Evolutionary conservation across 2,888 invertebrate species (phyloP), one percentile per base, ranked within the genome.

Genomic region (Caenorhabditis virilis): DNA sequence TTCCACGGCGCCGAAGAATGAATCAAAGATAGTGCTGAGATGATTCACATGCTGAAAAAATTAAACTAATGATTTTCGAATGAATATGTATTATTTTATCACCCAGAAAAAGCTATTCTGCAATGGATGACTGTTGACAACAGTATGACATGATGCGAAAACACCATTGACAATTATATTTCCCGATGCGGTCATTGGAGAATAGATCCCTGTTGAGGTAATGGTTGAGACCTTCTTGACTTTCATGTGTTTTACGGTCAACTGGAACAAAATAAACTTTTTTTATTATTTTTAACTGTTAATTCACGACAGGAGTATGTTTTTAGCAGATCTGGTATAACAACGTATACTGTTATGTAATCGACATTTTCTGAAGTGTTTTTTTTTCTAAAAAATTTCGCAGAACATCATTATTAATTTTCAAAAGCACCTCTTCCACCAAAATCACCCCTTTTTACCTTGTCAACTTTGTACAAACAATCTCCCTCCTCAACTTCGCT

Each of bases 401-500:
- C n/a, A n/a, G n/a, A n/a, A n/a, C n/a, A n/a, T n/a, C n/a, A n/a
- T n/a, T n/a, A n/a, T n/a, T n/a, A n/a, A n/a, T n/a, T n/a, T n/a
- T n/a, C n/a, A n/a, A n/a, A n/a, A n/a, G n/a, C n/a, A n/a, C n/a
- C n/a, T n/a, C n/a, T n/a, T n/a, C n/a, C n/a, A n/a, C n/a, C n/a
- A n/a, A n/a, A n/a, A n/a, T n/a, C n/a, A n/a, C 26, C 36, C 13
- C 25, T 6, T 25, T 15, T 43, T 41, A 52, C 69, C 42, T 53
- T 63, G 11, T 61, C 45, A 16, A 61, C 53, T 20, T 63, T 68
- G 58, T 74, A 82, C 9, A 82, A 58, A 48, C 82, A 82, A 53
- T 82, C 80, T 41, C 77, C 78, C n/a, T 59, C 59, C 9, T 68
- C 22, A 13, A 82, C 70, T n/a, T 76, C 50, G 33, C 78, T 75